A percentile compares a stretch with the other conserved stretches of the same genome.
Evolutionary conservation across 2,888 invertebrate species (phyloP).

Genomic region (Sphinx pinastri): DNA sequence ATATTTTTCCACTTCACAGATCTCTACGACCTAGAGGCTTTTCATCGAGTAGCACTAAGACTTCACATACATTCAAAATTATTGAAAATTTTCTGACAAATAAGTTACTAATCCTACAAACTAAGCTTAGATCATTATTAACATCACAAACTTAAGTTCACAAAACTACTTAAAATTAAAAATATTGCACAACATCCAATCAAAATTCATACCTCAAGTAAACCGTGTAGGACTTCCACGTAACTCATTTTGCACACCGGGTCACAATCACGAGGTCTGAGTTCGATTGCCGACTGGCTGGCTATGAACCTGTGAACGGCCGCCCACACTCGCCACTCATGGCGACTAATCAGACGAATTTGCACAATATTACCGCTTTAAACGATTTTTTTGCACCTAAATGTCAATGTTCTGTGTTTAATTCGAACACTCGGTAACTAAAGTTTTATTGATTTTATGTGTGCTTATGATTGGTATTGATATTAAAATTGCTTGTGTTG

Average conservation of each 20-base stretch:
- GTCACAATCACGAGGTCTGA: constrained; percentile 40
- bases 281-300: constrained; percentile 57
- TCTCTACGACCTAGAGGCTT: too few relatives aligned
- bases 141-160: too few relatives aligned
- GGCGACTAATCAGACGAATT: constrained; percentile 42
- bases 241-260: constrained; percentile 58
- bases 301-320: constrained; percentile 68
- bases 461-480: background rate
- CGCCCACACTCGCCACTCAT: constrained; percentile 67
- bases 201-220: constrained; percentile 64
- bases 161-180: background rate
- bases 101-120: too few relatives aligned
- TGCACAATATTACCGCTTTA: constrained; percentile 31
- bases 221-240: constrained; percentile 72
- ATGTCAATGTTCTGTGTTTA: constrained; percentile 26
- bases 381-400: constrained; percentile 17
- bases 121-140: too few relatives aligned
- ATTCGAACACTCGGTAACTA: background rate
- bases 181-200: background rate
- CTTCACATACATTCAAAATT: too few relatives aligned
- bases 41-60: too few relatives aligned
- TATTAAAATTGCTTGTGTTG: too few relatives aligned
- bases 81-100: too few relatives aligned
- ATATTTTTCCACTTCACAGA: too few relatives aligned
- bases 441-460: background rate